phyloP scores from a whole-genome alignment of 2,888 invertebrate species.

The Trissonchulus latispiculum region DNA sequence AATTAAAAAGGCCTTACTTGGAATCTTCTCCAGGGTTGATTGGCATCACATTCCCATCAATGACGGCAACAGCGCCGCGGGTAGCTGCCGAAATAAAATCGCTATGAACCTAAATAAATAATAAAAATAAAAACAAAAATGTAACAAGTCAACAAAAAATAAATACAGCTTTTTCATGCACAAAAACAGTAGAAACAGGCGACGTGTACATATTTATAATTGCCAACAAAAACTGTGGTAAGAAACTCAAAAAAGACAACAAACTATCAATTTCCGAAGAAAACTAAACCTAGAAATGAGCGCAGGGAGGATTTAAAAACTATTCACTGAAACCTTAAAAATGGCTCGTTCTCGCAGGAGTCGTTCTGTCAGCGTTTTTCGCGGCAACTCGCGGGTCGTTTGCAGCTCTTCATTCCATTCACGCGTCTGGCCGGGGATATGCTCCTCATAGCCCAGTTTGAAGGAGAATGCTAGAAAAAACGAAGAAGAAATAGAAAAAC shows the following conservation, averaged over 20 bases:
- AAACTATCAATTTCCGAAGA: no score
- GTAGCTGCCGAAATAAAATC: constrained; percentile 98
- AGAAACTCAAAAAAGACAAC: no score
- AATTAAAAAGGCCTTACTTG: constrained; percentile 55
- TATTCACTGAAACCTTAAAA: no score
- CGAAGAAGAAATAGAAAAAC: no score
- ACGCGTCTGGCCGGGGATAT: constrained; percentile 94
- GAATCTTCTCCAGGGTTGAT: constrained; percentile 98
- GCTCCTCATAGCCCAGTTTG: constrained; percentile 92
- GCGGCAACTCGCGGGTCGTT: constrained; percentile 85
- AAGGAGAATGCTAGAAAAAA: constrained; percentile 79
- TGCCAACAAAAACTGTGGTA: no score
- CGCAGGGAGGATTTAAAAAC: no score
- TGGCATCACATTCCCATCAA: constrained; percentile 99
- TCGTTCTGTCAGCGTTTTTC: constrained; percentile 82
- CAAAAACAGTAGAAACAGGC: no score
- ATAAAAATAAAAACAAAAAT: not conserved
- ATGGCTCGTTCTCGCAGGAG: constrained; percentile 87
- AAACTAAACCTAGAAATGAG: no score
- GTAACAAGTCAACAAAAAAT: no score
- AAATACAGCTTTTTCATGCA: no score
- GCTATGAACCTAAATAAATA: constrained; percentile 64
- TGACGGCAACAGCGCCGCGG: constrained; percentile 89
- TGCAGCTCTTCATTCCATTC: constrained; percentile 99
- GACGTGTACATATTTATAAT: no score